These are phyloP conservation scores for Lepus americanus DNA, from an alignment of 2,113 vertebrate species.

Conservation along the genomic window DNA sequence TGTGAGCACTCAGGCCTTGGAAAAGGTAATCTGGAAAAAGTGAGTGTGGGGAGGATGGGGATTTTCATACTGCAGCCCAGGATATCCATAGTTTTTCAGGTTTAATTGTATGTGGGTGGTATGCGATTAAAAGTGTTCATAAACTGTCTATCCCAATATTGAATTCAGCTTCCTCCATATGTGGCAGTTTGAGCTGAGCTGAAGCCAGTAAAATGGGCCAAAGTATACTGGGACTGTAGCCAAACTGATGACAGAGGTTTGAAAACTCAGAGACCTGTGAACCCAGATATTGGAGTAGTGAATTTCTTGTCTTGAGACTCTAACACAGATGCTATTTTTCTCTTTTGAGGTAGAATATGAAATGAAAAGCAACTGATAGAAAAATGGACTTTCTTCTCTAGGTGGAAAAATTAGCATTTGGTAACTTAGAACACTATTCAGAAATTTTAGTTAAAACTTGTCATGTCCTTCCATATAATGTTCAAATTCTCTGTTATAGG, in stretches of 20 bases:
- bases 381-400: conserved; percentile 45
- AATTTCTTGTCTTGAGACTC: conserved; percentile 52
- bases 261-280: conserved; percentile 59
- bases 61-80: conserved; percentile 69
- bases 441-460: conserved; percentile 21
- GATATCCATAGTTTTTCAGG: conserved; percentile 55
- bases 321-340: not conserved
- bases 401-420: conserved; percentile 38
- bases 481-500: conserved; percentile 4
- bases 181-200: conserved; percentile 68
- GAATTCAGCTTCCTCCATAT: conserved; percentile 64
- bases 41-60: conserved; percentile 60
- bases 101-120: conserved; percentile 78
- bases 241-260: conserved; percentile 60
- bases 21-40: conserved; percentile 76
- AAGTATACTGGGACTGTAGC: conserved; percentile 66
- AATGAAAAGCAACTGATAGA: conserved; percentile 37
- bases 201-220: conserved; percentile 68
- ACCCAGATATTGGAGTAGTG: conserved; percentile 59
- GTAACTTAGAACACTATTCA: not conserved
- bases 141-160: conserved; percentile 74
- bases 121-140: conserved; percentile 61
- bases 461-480: not conserved
- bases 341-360: not conserved
- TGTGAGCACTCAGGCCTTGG: conserved; percentile 56